Evolutionary conservation across 2,888 invertebrate genomes (phyloP), one percentile per base, ranked within the genome.

Genomic region (Lasius platythorax): DNA sequence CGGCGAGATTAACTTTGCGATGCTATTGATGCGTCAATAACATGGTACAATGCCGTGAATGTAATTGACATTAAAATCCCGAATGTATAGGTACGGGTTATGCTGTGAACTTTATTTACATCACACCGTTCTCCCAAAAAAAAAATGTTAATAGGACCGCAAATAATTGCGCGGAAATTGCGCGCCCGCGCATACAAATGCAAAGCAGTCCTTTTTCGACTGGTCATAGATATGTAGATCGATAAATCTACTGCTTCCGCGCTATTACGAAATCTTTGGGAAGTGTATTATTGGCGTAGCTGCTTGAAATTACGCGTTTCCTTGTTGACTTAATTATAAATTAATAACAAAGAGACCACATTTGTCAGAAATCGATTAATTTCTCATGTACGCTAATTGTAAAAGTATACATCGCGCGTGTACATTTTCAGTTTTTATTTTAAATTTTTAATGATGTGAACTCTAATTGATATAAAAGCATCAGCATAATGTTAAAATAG

Each of bases 1-100:
- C 37, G 15, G 11, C 12, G 12, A 28, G 58, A 40, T 58, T 63
- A 18, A 33, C n/a, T 9, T 33, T 50, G 12, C 43, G 18, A n/a
- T n/a, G 43, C 30, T 23, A 40, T 5, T 40, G 40, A 73, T 46
- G 28, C 40, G 30, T 40, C 30, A 30, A 11, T 61, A 30, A 46
- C 2, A 8, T 33, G n/a, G 4, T 46, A 46, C 43, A 63, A 74
- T 46, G 15, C 28, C 30, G 12, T 43, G 43, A 74, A 43, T 74
- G 30, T 2, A 3, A 74, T 74, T 58, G 40, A 58, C n/a, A 74
- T 74, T 63, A 46, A 43, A 74, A 61, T 61, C n/a, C 30, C n/a
- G 3, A 18, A 30, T 11, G 11, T 28, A 46, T 46, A 18, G 15
- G 3, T 53, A 8, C 33, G 18, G 1, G 3, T 72, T 72, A 28